phyloP scores from a whole-genome alignment of 2,888 invertebrate genomes.

The Brachynemurus nebulosus region DNA sequence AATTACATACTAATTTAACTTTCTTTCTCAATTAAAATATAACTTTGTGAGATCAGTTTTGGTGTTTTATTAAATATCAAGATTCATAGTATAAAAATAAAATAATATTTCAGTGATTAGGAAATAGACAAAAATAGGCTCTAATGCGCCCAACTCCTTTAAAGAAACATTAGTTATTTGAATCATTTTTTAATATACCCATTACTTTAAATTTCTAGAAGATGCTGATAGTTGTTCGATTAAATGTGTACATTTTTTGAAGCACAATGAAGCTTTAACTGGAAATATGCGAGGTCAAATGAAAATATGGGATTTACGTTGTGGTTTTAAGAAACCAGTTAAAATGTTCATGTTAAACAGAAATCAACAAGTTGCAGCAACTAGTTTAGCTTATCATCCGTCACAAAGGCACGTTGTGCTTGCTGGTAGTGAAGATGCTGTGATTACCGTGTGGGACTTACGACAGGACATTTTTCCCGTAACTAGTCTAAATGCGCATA shows the following conservation, averaged over 20 bases:
- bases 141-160: too few species aligned
- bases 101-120: too few species aligned
- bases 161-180: too few species aligned
- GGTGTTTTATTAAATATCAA: too few species aligned
- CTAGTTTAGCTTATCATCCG: constrained; percentile 68
- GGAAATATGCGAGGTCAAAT: constrained; percentile 81
- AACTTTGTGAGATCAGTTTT: too few species aligned
- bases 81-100: too few species aligned
- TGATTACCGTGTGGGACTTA: constrained; percentile 81
- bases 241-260: constrained; percentile 61
- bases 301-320: constrained; percentile 77
- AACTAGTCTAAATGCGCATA: constrained; percentile 65
- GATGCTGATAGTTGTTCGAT: constrained; percentile 72
- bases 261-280: constrained; percentile 58
- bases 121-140: too few species aligned
- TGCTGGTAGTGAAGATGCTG: constrained; percentile 77
- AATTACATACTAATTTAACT: too few species aligned
- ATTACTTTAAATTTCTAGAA: constrained; percentile 29
- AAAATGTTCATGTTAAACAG: constrained; percentile 59
- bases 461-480: constrained; percentile 71
- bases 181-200: too few species aligned
- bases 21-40: too few species aligned
- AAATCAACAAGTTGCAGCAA: constrained; percentile 53
- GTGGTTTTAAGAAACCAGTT: constrained; percentile 44
- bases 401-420: constrained; percentile 73